Percentiles rank a stretch among this genome's conserved stretches.
Conservation (phyloP, 2,797 vertebrate species). For the Danio tinwini region DNA sequence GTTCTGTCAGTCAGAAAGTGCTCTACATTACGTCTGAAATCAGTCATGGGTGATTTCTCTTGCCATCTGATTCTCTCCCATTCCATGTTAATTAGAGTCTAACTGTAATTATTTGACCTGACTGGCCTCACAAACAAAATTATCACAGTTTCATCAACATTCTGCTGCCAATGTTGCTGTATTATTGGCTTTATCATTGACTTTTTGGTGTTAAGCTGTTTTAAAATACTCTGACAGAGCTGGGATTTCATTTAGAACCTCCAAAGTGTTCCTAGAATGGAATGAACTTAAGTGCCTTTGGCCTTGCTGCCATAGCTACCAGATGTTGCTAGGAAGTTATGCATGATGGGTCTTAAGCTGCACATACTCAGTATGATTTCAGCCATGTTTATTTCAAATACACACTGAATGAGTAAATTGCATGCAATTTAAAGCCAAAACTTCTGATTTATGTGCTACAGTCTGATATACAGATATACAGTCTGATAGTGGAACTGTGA, state of each 20-base stretch:
- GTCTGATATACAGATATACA: too few relatives aligned
- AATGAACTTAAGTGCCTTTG: conserved; percentile 41
- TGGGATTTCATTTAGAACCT: conserved; percentile 38
- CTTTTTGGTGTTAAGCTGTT: conserved; percentile 29
- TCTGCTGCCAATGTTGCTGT: background rate
- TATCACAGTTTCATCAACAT: conserved; percentile 18
- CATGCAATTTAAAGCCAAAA: too few relatives aligned
- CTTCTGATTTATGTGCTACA: too few relatives aligned
- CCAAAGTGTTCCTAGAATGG: conserved; percentile 40
- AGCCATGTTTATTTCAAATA: background rate
- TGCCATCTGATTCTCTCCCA: conserved; percentile 31
- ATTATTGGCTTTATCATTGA: conserved; percentile 13
- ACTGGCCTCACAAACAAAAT: conserved; percentile 4
- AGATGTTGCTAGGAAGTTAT: conserved; percentile 38
- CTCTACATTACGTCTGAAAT: conserved; percentile 47
- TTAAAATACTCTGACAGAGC: conserved; percentile 33
- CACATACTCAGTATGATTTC: too few relatives aligned
- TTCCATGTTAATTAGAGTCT: conserved; percentile 24
- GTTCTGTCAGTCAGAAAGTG: conserved; percentile 53
- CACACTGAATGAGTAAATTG: conserved; percentile 18
- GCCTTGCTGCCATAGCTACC: conserved; percentile 54
- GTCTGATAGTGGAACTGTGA: too few relatives aligned
- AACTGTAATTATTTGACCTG: conserved; percentile 1
- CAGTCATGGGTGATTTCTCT: conserved; percentile 32
- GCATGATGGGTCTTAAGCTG: background rate